phyloP scores from a whole-genome alignment of 1,140 invertebrate species.

The Heliconius hewitsoni region DNA sequence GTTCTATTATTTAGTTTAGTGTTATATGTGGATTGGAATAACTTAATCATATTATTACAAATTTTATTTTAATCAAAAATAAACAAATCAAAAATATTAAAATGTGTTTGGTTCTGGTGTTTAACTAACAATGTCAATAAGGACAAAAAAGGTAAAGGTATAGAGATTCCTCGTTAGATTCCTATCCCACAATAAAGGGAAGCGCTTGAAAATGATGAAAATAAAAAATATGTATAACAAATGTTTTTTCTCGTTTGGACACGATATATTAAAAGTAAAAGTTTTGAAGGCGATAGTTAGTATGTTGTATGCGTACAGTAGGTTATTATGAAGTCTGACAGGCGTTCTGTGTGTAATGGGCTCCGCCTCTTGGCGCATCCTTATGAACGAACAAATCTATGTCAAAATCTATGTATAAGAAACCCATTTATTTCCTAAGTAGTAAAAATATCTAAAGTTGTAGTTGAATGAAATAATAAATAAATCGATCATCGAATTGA shows the following conservation, averaged over 20 bases:
- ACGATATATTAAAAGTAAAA: neutral
- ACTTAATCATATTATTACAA: no score
- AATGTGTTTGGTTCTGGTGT: no score
- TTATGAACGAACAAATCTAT: conserved; percentile 13
- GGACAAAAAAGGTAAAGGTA: no score
- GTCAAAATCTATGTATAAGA: conserved; percentile 12
- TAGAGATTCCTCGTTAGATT: no score
- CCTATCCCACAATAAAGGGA: no score
- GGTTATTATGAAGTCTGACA: conserved; percentile 32
- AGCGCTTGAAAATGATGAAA: neutral
- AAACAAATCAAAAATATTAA: no score
- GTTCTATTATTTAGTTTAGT: no score
- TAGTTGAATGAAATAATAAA: neutral
- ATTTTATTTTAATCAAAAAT: no score
- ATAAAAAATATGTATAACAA: neutral
- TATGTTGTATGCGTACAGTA: conserved; percentile 23
- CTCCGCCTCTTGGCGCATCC: conserved; percentile 21
- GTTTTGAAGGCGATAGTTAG: conserved; percentile 24
- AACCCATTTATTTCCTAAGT: conserved; percentile 11
- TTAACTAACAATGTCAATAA: no score
- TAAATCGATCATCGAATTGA: neutral
- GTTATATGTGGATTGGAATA: no score
- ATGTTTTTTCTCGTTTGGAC: neutral
- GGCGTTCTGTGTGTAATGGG: conserved; percentile 22
- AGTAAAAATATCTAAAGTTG: neutral